Evolutionary conservation across 2,888 invertebrate species (phyloP).

Genomic region (Neoascia interrupta): DNA sequence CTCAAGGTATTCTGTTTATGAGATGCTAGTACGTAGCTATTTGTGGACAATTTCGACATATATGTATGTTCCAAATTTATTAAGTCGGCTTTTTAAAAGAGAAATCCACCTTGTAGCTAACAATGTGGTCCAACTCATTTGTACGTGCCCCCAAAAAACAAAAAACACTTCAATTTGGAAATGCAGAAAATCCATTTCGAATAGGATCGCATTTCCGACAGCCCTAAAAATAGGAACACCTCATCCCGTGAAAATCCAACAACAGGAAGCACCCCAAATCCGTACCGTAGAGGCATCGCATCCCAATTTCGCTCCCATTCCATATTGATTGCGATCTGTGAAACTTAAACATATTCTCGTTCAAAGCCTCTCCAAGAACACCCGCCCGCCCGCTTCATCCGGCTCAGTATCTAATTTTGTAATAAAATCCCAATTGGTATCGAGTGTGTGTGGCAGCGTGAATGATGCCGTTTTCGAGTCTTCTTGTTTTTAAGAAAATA

Average conservation of each 20-base stretch:
- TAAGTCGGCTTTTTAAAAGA: no score
- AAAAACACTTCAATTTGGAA: no score
- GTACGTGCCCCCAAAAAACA: no score
- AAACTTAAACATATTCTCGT: constrained; percentile 39
- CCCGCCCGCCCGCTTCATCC: constrained; percentile 13
- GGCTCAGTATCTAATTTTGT: constrained; percentile 49
- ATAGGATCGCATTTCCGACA: constrained; percentile 24
- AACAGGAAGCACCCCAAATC: constrained; percentile 27
- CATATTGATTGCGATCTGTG: constrained; percentile 54
- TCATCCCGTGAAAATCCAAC: constrained; percentile 6
- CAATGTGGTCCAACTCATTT: no score
- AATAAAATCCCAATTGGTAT: constrained; percentile 58
- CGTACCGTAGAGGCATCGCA: no score
- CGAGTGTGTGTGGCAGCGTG: constrained; percentile 53
- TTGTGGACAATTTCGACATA: no score
- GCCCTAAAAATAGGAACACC: constrained; percentile 31
- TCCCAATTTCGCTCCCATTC: constrained; percentile 52
- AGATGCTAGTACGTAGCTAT: no score
- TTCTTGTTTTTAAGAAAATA: constrained; percentile 69
- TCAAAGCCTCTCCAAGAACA: constrained; percentile 25
- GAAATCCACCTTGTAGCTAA: no score
- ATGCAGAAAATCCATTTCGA: no score
- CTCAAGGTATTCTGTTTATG: no score
- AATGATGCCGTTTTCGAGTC: constrained; percentile 43
- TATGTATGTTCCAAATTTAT: no score